Base-by-base conservation (phyloP, 2,888 invertebrate species). In the Thereva unica region DNA sequence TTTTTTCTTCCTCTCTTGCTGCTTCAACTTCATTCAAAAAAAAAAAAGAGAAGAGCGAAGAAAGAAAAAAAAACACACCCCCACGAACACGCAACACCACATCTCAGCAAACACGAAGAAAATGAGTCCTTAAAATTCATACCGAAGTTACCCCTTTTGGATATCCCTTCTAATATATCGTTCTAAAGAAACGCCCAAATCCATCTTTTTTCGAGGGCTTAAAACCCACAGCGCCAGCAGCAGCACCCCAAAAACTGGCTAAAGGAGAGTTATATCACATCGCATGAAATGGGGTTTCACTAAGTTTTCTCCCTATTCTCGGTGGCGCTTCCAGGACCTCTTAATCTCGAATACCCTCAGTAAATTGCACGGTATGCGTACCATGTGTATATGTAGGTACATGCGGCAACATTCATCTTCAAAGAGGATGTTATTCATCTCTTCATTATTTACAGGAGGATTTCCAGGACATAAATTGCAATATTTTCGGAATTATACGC, bases 401-500 rank as follows among this genome's bases (percentile, higher is more conserved):
- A 57, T 47, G 59, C 37, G 34, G 47, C 47, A 38, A 23, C 47
- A 34, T 59, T 59, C 59, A 59, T 59, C 47, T 59, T 59, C 59
- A 59, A 59, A 59, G n/a, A 10, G 52, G 34, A 38, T 50, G 63
- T 50, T 63, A 63, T 63, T 63, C 63, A 63, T 63, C 63, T 50
- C 50, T 63, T 63, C 50, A 63, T 63, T 63, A 63, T 68, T 68
- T 61, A 61, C 68, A 66, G 61, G 61, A 68, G 68, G 68, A 68
- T 68, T 68, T 68, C 68, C 68, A 68, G 42, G 41, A 53, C 65
- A 68, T 68, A 68, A 68, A 68, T 68, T 68, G 68, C 68, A 68
- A 66, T 68, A 68, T 68, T 68, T 61, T 66, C 42, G 54, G 68
- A 65, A 68, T 68, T 68, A 59, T 45, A 59, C 37, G 59, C 59